Conservation (phyloP, 2,888 invertebrate genomes). For the Pedicia rivosa region DNA sequence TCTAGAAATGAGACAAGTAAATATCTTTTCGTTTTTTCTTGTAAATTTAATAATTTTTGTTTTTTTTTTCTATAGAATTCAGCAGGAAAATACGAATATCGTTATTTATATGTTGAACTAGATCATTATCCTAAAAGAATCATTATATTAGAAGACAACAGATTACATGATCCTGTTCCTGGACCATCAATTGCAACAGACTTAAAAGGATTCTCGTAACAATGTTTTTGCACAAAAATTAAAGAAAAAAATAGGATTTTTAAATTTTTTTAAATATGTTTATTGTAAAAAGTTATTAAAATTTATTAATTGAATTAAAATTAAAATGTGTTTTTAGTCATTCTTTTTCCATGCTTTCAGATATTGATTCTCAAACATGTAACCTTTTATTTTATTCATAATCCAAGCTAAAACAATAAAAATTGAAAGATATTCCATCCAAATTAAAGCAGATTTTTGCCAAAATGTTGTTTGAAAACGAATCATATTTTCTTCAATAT, state of each 20-base stretch:
- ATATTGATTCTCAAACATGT: background rate
- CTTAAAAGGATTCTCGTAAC: too few relatives aligned
- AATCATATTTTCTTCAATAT: background rate
- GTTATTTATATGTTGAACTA: constrained; percentile 69
- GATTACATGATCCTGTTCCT: constrained; percentile 26
- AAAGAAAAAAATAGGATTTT: too few relatives aligned
- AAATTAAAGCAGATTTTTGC: background rate
- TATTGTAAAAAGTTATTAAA: too few relatives aligned
- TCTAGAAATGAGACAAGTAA: constrained; percentile 71
- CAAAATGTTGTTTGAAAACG: background rate
- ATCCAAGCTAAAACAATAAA: background rate
- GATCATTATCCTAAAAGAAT: constrained; percentile 60
- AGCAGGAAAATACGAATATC: constrained; percentile 58
- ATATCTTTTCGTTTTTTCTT: constrained; percentile 14
- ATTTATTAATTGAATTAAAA: too few relatives aligned
- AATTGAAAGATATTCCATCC: constrained; percentile 3
- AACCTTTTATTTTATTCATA: constrained; percentile 1
- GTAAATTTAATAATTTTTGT: constrained; percentile 3
- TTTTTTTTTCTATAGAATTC: constrained; percentile 44
- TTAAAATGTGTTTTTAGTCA: too few relatives aligned
- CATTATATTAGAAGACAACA: constrained; percentile 66
- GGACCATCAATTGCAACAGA: constrained; percentile 1
- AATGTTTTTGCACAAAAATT: too few relatives aligned
- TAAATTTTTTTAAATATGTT: too few relatives aligned
- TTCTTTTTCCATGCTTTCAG: constrained; percentile 2